Percentiles rank a stretch among this genome's conserved stretches.
Evolutionary conservation across 2,113 vertebrate species (phyloP).

Genomic region (Condylura cristata): DNA sequence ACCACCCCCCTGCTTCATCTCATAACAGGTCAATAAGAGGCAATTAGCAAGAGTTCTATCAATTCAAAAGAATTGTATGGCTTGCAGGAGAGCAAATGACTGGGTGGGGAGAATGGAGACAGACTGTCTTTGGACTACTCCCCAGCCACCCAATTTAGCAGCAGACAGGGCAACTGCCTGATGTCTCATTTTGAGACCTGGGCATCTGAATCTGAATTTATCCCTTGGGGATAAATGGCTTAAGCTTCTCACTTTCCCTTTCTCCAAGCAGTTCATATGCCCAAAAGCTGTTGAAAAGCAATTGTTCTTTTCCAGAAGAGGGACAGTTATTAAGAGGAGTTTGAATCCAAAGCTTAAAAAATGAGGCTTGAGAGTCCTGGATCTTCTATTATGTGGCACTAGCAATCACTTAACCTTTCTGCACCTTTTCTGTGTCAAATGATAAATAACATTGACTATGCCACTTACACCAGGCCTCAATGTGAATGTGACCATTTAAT

Average conservation of each 20-base stretch:
- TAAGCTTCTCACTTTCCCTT: conserved; percentile 14
- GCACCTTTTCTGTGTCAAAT: conserved; percentile 4
- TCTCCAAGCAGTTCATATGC: neutral
- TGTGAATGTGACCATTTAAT: conserved; percentile 15
- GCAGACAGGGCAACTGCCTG: neutral
- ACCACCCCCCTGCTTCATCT: conserved; percentile 47
- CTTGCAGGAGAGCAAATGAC: neutral
- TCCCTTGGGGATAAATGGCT: neutral
- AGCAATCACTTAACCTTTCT: conserved; percentile 42
- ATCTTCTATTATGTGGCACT: conserved; percentile 30
- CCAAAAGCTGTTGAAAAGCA: neutral
- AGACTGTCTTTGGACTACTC: neutral
- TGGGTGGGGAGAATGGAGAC: conserved; percentile 9
- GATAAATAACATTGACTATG: neutral
- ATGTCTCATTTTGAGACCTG: conserved; percentile 6
- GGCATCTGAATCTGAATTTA: conserved; percentile 24
- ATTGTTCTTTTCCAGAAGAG: neutral
- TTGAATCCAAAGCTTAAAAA: conserved; percentile 27
- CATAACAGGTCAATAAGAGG: conserved; percentile 66
- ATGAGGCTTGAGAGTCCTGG: conserved; percentile 12
- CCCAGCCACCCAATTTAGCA: conserved; percentile 48
- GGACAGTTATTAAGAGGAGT: neutral
- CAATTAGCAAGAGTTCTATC: conserved; percentile 63
- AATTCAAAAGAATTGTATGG: conserved; percentile 28
- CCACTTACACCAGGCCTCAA: neutral